phyloP scores from a whole-genome alignment of 2,888 invertebrate genomes.

The Nephrotoma guestfalica region DNA sequence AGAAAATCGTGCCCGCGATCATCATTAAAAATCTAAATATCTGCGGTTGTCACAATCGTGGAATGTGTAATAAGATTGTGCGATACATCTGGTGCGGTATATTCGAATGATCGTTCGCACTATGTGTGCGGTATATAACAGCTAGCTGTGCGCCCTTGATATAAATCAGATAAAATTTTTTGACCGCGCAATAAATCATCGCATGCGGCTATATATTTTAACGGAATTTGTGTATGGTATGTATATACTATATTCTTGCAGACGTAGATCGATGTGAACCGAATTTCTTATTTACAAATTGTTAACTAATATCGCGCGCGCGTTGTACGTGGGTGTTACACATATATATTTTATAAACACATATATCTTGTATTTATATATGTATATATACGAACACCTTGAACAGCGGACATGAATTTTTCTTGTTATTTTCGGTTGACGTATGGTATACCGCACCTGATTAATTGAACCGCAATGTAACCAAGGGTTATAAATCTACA shows the following conservation, averaged over 20 bases:
- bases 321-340: not conserved
- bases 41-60: too few relatives aligned
- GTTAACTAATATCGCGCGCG: not conserved
- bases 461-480: not conserved
- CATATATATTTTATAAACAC: not conserved
- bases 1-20: not conserved
- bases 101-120: not conserved
- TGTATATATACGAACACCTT: not conserved
- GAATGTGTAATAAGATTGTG: not conserved
- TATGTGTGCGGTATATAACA: not conserved
- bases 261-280: not conserved
- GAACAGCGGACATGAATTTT: not conserved
- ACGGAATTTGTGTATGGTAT: not conserved
- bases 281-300: not conserved
- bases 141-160: not conserved
- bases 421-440: not conserved
- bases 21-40: not conserved
- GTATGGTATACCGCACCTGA: not conserved
- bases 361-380: not conserved
- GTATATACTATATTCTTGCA: not conserved
- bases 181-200: not conserved
- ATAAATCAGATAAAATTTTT: not conserved
- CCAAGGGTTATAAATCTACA: not conserved
- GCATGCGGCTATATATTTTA: not conserved
- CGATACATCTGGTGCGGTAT: not conserved